phyloP scores from a whole-genome alignment of 2,113 vertebrate species.

The Pan troglodytes region NHGRI_mPanTro3-v2.1_pri NC_072417.2:59412001-59412500 shows the following conservation, averaged over 20 bases:
- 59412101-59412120: not conserved
- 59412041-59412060: not conserved
- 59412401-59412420: not conserved
- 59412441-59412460: not conserved
- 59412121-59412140: not conserved
- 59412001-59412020: not conserved
- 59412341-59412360: not conserved
- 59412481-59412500: not conserved
- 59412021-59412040: not conserved
- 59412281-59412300: not conserved
- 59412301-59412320: not conserved
- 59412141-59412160: not conserved
- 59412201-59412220: not conserved
- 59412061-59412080: not conserved
- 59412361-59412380: not conserved
- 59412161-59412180: not conserved
- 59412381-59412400: not conserved
- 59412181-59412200: not conserved
- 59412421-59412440: not conserved
- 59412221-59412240: not conserved
- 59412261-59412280: not conserved
- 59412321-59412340: not conserved
- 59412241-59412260: not conserved
- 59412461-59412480: not conserved
- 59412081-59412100: not conserved